Conservation (phyloP, 1,140 invertebrate species). For the Metaphire vulgaris region DNA sequence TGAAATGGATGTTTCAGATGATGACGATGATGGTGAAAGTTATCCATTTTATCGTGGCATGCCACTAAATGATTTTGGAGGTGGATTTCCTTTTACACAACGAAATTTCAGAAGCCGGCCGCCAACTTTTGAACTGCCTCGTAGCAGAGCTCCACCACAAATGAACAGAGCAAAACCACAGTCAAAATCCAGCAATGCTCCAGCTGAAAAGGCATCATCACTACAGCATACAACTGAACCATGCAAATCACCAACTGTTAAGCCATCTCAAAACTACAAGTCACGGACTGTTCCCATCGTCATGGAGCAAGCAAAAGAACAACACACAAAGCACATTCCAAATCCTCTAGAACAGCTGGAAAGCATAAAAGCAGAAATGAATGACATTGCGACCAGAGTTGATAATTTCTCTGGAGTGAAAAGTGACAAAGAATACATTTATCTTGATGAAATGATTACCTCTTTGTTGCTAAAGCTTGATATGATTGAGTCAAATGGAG, state of each 20-base stretch:
- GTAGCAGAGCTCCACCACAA: neutral
- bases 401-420: conserved; percentile 67
- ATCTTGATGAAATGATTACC: conserved; percentile 89
- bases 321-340: neutral
- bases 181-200: no score
- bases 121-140: no score
- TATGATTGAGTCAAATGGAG: conserved; percentile 81
- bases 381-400: conserved; percentile 68
- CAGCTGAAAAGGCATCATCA: no score
- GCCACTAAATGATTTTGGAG: neutral
- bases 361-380: conserved; percentile 70
- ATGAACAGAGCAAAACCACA: neutral
- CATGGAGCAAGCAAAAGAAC: neutral
- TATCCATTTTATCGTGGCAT: neutral
- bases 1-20: neutral
- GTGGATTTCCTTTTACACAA: neutral
- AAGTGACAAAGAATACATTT: conserved; percentile 76
- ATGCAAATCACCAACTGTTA: neutral
- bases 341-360: neutral
- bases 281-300: neutral
- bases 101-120: neutral
- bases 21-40: neutral
- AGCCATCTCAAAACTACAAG: neutral
- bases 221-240: neutral
- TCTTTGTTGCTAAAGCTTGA: conserved; percentile 82